These are phyloP conservation scores for Nephotettix cincticeps DNA, from an alignment of 1,140 invertebrate species.

Conservation along the genomic window DNA sequence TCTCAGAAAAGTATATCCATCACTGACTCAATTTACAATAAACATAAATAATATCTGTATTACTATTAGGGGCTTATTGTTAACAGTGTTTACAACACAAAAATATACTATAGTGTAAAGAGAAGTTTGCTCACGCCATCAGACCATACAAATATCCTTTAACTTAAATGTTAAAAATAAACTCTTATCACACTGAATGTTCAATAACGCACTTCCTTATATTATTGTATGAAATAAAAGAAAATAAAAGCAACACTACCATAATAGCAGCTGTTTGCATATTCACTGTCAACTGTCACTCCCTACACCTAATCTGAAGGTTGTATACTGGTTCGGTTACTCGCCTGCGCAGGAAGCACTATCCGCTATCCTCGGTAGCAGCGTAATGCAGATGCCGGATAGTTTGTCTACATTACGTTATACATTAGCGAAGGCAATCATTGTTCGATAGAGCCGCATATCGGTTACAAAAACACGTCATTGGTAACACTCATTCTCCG, in stretches of 20 bases:
- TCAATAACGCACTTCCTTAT: neutral
- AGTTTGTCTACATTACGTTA: conserved; percentile 3
- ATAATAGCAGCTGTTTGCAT: neutral
- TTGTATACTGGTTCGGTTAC: neutral
- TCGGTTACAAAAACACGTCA: neutral
- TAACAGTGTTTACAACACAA: too few relatives aligned
- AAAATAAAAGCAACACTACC: conserved; percentile 14
- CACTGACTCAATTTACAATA: too few relatives aligned
- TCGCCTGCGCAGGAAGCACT: conserved; percentile 4
- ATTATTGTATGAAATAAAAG: neutral
- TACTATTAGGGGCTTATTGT: too few relatives aligned
- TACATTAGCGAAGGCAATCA: conserved; percentile 1
- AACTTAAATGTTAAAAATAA: conserved; percentile 19
- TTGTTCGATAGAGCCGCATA: too few relatives aligned
- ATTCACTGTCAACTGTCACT: conserved; percentile 7
- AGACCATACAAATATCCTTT: conserved; percentile 16
- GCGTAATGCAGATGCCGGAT: neutral
- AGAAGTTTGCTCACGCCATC: neutral
- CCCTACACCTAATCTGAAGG: neutral
- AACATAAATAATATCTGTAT: too few relatives aligned
- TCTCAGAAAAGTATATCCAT: too few relatives aligned
- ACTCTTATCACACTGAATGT: conserved; percentile 19
- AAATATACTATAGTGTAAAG: conserved; percentile 1
- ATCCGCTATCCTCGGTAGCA: neutral
- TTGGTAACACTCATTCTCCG: conserved; percentile 12